Conservation (phyloP, 1,140 invertebrate species). For the Stegodyphus dumicola region DNA sequence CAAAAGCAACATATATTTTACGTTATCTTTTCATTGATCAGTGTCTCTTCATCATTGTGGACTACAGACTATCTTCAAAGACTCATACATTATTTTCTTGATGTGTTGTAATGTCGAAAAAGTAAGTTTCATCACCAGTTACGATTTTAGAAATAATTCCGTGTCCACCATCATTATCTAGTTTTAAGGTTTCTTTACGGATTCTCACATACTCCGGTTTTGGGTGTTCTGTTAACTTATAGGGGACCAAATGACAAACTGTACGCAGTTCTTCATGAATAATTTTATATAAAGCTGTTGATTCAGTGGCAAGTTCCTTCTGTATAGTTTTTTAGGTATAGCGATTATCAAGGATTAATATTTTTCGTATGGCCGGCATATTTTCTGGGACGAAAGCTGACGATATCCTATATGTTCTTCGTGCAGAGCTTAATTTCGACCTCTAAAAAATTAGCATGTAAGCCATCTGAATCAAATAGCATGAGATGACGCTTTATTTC, state of each 20-base stretch:
- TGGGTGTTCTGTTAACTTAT: not conserved
- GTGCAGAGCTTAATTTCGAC: not conserved
- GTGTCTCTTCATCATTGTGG: constrained; percentile 1
- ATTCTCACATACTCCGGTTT: constrained; percentile 5
- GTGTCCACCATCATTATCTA: not conserved
- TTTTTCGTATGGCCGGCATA: not conserved
- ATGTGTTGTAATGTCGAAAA: constrained; percentile 13
- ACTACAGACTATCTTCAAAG: not conserved
- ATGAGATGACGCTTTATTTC: not conserved
- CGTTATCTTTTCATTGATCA: not conserved
- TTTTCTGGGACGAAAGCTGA: not conserved
- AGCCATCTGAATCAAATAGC: not conserved
- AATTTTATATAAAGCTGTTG: not conserved
- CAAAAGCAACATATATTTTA: not conserved
- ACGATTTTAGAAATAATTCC: not conserved
- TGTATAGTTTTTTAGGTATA: not conserved
- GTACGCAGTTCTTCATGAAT: constrained; percentile 6
- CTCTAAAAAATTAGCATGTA: not conserved
- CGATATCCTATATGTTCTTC: not conserved
- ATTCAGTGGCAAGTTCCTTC: not conserved
- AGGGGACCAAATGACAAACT: not conserved
- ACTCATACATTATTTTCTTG: constrained; percentile 26
- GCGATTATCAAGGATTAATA: not conserved
- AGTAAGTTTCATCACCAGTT: not conserved
- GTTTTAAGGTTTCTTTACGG: constrained; percentile 1